Percentiles rank a stretch among this genome's conserved stretches.
phyloP scores from a whole-genome alignment of 2,888 invertebrate species.

The Habrosyne pyritoides region DNA sequence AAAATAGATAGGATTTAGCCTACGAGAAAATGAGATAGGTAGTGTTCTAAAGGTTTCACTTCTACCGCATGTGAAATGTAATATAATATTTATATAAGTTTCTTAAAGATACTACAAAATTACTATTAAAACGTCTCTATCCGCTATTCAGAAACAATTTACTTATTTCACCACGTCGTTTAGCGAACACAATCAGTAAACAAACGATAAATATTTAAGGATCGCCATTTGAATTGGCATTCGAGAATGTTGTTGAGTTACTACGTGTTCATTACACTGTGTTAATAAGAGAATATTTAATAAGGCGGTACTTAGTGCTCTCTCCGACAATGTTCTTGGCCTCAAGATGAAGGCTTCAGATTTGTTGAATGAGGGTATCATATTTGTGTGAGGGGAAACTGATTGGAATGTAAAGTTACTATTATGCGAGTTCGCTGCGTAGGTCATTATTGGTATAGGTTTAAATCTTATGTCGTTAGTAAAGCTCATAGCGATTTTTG shows the following conservation, averaged over 20 bases:
- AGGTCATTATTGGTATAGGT: no score
- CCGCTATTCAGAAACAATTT: not conserved
- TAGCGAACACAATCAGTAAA: not conserved
- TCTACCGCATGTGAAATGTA: no score
- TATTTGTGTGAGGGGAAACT: not conserved
- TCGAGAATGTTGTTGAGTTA: slow-evolving; percentile 8
- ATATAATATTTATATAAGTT: no score
- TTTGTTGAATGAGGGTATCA: not conserved
- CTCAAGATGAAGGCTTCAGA: not conserved
- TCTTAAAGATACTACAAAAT: not conserved
- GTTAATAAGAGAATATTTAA: slow-evolving; percentile 3
- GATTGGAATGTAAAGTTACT: no score
- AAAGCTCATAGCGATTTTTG: no score
- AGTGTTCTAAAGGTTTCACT: no score
- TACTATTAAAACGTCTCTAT: not conserved
- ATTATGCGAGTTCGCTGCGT: no score
- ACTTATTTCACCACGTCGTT: not conserved
- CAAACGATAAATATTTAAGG: slow-evolving; percentile 8
- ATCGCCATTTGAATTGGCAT: not conserved
- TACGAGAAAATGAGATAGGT: no score
- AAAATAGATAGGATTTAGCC: no score
- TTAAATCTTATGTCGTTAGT: no score
- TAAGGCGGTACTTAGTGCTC: not conserved
- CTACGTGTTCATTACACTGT: slow-evolving; percentile 2
- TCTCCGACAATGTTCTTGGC: not conserved